Evolutionary conservation across 2,888 invertebrate genomes (phyloP), one percentile per base, ranked within the genome.

Genomic region (Deilephila porcellus): DNA sequence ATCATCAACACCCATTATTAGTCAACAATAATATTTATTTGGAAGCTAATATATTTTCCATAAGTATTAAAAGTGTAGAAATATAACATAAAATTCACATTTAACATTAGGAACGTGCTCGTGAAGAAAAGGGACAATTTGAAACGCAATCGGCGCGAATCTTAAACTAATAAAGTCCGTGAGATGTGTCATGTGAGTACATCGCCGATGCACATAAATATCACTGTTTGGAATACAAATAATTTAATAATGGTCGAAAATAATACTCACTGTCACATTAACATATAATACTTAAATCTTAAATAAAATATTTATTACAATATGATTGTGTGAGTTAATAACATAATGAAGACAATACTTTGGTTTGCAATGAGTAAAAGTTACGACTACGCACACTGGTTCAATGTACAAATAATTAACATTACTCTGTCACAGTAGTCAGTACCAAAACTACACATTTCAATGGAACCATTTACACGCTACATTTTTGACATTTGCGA

Each of bases 1-100:
- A 67, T 67, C 59, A 64, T 56, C 20, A 64, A 37, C 70, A 76
- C 45, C 74, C 75, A 73, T 79, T 77, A 79, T 79, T 90, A 86
- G 89, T 93, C 91, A 94, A 94, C 94, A 93, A 90, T 92, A 86
- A 92, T 93, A 94, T 94, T 93, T 94, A 93, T 93, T 94, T 91
- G 86, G 85, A 92, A 91, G 88, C 89, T 90, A 89, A 90, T 88
- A 86, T 88, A 81, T 88, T 87, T 83, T 88, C 83, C 83, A 85
- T 85, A 85, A 86, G 67, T 90, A 86, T 83, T 86, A 84, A 86
- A 83, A 83, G 81, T 88, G 84, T 88, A 89, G 83, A 89, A 89
- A 89, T 89, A 86, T 86, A 92, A 92, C 88, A 86, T 86, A 88
- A 87, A 86, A 82, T 85, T 85, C 84, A 85, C 83, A 83, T 86